Percentiles rank a stretch among this genome's conserved stretches.
phyloP scores from a whole-genome alignment of 2,888 invertebrate species.

The Ceriagrion tenellum region DNA sequence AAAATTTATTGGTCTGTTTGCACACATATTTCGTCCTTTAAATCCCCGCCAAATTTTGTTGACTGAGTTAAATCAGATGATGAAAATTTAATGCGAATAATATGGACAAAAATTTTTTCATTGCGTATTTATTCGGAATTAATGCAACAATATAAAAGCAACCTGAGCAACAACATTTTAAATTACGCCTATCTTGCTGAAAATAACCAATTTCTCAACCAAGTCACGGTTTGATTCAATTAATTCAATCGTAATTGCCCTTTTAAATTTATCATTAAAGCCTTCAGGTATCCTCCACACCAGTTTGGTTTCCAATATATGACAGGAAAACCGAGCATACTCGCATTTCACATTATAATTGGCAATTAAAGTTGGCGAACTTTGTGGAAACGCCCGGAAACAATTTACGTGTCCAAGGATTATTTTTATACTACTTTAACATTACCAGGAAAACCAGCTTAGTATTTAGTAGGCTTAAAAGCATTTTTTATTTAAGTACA shows the following conservation, averaged over 20 bases:
- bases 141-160: background rate
- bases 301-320: background rate
- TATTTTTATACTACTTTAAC: too few species aligned
- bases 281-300: background rate
- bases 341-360: background rate
- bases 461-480: background rate
- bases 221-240: background rate
- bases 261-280: background rate
- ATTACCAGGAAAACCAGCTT: background rate
- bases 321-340: background rate
- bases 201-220: background rate
- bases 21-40: background rate
- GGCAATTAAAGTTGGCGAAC: background rate
- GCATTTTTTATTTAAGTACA: background rate
- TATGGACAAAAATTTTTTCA: background rate
- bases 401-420: background rate
- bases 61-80: background rate
- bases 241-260: background rate
- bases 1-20: background rate
- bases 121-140: background rate
- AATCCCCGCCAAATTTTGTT: background rate
- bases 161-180: background rate
- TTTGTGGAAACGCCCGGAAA: background rate
- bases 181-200: background rate
- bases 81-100: background rate